These are phyloP conservation scores for Digitonthophagus gazella DNA, from an alignment of 2,888 invertebrate species.

Conservation along the genomic window DNA sequence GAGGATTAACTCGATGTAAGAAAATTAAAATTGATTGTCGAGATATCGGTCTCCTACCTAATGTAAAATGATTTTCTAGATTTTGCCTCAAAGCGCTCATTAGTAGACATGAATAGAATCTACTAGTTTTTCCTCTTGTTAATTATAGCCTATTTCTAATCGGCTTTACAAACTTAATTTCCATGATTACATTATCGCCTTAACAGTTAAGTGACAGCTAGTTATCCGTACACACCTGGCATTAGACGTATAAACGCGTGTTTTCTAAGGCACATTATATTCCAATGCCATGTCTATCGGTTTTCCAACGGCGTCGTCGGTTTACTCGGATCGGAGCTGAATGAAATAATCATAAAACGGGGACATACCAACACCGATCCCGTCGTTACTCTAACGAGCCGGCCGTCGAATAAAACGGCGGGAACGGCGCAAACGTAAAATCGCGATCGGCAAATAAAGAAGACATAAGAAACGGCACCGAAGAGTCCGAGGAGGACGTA, in stretches of 20 bases:
- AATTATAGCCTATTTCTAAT: not conserved
- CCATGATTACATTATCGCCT: not conserved
- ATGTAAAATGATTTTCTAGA: too few relatives aligned
- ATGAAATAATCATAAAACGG: not conserved
- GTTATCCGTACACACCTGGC: not conserved
- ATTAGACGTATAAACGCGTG: not conserved
- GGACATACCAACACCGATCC: not conserved
- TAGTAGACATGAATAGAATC: not conserved
- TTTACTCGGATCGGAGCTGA: not conserved
- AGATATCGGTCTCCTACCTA: too few relatives aligned
- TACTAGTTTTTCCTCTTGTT: not conserved
- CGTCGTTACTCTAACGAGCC: not conserved
- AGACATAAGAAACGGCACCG: not conserved
- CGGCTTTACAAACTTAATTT: not conserved
- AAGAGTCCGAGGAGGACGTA: not conserved
- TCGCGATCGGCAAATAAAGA: not conserved
- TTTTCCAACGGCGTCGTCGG: not conserved
- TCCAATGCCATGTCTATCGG: not conserved
- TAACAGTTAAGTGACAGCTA: not conserved
- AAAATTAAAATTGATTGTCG: too few relatives aligned
- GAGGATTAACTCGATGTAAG: too few relatives aligned
- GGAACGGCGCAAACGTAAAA: not conserved
- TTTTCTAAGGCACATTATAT: not conserved
- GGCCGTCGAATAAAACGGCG: too few relatives aligned
- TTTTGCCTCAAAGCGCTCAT: too few relatives aligned